A percentile compares a stretch with the other conserved stretches of the same genome.
phyloP scores from a whole-genome alignment of 2,113 vertebrate species.

The Eubucco bourcierii region DNA sequence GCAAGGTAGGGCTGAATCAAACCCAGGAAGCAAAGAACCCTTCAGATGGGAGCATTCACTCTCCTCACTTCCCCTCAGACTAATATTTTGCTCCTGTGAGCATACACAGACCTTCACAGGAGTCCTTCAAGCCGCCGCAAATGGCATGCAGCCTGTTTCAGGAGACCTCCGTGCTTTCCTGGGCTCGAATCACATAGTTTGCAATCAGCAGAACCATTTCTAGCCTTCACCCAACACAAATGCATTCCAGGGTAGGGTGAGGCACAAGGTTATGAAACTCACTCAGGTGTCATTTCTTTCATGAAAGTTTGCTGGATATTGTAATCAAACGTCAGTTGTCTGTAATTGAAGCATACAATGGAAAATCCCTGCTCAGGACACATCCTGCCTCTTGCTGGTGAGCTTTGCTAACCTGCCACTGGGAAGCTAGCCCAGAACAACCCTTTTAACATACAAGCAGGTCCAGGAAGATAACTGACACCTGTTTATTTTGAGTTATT shows the following conservation, averaged over 20 bases:
- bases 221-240: neutral
- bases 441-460: constrained; percentile 2
- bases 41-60: neutral
- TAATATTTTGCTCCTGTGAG: neutral
- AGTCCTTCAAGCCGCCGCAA: neutral
- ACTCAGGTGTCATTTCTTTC: constrained; percentile 25
- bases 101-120: accelerated
- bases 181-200: neutral
- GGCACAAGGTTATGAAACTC: constrained; percentile 50
- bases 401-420: neutral
- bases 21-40: neutral
- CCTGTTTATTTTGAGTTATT: neutral
- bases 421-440: constrained; percentile 6
- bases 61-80: neutral
- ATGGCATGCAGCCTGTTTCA: accelerated
- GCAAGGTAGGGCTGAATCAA: neutral
- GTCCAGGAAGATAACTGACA: neutral
- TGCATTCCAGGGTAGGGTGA: constrained; percentile 27
- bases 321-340: constrained; percentile 47
- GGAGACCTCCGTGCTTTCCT: neutral
- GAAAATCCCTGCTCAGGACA: constrained; percentile 44
- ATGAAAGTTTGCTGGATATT: constrained; percentile 42
- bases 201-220: neutral
- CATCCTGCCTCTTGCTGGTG: constrained; percentile 11
- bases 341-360: constrained; percentile 24